Evolutionary conservation across 30 jellyfish, hydroid and myxozoan species (phyloP).

Genomic region (Aurelia coerulea): DNA sequence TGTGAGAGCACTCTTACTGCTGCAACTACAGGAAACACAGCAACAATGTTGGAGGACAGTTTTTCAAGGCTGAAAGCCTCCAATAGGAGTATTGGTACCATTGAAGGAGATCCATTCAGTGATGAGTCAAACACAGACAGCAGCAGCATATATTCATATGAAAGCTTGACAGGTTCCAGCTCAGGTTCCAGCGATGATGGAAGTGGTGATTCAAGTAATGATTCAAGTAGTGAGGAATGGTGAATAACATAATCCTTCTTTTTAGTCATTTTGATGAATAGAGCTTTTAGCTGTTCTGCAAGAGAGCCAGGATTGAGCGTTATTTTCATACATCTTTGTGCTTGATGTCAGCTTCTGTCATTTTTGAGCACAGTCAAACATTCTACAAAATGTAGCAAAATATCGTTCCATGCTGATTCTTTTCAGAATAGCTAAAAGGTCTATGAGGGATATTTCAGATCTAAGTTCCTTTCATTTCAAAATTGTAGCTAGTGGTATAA

Average conservation of each 20-base stretch:
- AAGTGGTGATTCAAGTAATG: not conserved
- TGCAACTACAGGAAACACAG: not conserved
- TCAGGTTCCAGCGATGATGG: slow-evolving; percentile 7
- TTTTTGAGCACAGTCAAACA: no score
- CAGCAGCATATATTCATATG: not conserved
- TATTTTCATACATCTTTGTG: no score
- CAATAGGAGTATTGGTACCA: slow-evolving; percentile 2
- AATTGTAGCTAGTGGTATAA: not conserved
- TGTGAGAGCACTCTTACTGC: slow-evolving; percentile 1
- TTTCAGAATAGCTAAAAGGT: no score
- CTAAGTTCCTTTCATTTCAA: not conserved
- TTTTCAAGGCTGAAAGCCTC: slow-evolving; percentile 9
- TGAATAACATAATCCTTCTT: no score
- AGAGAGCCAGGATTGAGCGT: no score
- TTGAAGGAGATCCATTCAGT: slow-evolving; percentile 13
- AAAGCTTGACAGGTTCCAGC: not conserved
- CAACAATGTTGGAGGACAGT: slow-evolving; percentile 6
- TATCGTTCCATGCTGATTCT: not conserved
- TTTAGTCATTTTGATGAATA: no score
- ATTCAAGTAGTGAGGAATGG: slow-evolving; percentile 11
- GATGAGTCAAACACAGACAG: slow-evolving; percentile 11
- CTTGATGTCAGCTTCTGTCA: no score
- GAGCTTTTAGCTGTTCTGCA: no score
- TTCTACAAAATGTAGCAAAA: no score
- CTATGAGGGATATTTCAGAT: no score